Evolutionary conservation across 2,797 vertebrate genomes (phyloP), one percentile per base, ranked within the genome.

Genomic region (Staurois parvus): DNA sequence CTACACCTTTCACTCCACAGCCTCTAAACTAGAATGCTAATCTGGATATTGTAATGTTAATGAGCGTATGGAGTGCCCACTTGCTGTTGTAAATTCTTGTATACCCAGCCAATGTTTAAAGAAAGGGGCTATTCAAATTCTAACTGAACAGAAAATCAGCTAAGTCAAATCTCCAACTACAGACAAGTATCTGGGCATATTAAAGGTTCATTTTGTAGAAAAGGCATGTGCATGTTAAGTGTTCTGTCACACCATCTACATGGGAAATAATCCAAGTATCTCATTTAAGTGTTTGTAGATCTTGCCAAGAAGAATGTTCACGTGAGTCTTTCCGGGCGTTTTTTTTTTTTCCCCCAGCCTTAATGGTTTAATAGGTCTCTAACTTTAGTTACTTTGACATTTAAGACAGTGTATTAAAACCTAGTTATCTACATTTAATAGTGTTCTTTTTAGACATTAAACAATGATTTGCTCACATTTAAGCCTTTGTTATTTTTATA

Each of bases 1-100:
- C 10, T 59, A 59, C 52, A 59, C 64, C 64, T 75, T 74, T 74
- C n/a, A 83, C 30, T 79, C n/a, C 64, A 80, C 29, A 85, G 72
- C 42, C 78, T 70, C 48, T 59, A 70, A 81, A 83, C 29, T n/a
- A 72, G 75, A 77, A 87, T 87, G 85, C 81, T 83, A 87, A 87
- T 87, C 80, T 83, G 67, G 69, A 77, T 48, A 79, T 87, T 87
- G 75, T 87, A 56, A 87, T 87, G 85, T 29, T 83, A 87, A 87
- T 87, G n/a, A 66, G 76, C 13, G 30, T 72, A 74, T 83, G 76
- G 48, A 87, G 85, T 83, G 52, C 85, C 80, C 85, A 87, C 85
- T 87, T 87, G 79, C 67, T 26, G 10, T 73, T 73, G 74, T 76
- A 80, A 78, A 83, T 83, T 86, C 80, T 81, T 82, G 76, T 73